Conservation (phyloP, 1,140 invertebrate species). For the Venturia canescens region DNA sequence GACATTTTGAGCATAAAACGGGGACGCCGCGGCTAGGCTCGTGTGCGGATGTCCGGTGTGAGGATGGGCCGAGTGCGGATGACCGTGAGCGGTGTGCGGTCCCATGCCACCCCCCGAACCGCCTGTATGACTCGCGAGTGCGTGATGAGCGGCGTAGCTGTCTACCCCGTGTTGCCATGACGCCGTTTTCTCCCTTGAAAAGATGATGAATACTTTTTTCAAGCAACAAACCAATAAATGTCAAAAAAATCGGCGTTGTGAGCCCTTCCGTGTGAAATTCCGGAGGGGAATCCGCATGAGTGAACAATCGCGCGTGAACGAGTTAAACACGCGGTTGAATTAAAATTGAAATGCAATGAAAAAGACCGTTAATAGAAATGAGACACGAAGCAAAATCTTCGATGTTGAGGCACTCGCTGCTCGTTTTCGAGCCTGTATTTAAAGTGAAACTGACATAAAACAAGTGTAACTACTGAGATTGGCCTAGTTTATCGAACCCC, state of each 20-base stretch:
- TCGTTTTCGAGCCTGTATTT: too few relatives aligned
- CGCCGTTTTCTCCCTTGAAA: slow-evolving; percentile 72
- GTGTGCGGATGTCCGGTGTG: slow-evolving; percentile 73
- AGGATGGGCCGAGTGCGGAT: slow-evolving; percentile 72
- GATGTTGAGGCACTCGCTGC: too few relatives aligned
- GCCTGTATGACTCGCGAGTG: slow-evolving; percentile 71
- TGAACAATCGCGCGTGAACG: too few relatives aligned
- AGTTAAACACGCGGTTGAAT: too few relatives aligned
- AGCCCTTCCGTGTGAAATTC: too few relatives aligned
- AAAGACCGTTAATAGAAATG: neutral
- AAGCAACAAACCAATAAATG: slow-evolving; percentile 19
- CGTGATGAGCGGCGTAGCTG: slow-evolving; percentile 73
- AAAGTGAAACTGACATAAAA: too few relatives aligned
- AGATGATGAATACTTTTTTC: neutral
- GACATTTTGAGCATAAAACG: slow-evolving; percentile 84
- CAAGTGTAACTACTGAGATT: too few relatives aligned
- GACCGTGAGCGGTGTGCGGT: slow-evolving; percentile 67
- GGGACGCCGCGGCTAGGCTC: slow-evolving; percentile 76
- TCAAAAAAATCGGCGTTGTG: neutral
- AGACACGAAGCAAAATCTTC: neutral
- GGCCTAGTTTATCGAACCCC: too few relatives aligned
- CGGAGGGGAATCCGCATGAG: too few relatives aligned
- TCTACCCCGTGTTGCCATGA: slow-evolving; percentile 76
- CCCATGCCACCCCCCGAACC: slow-evolving; percentile 69
- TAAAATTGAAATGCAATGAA: too few relatives aligned